Conservation (phyloP, 2,797 vertebrate genomes). For the Garrulus glandarius region DNA sequence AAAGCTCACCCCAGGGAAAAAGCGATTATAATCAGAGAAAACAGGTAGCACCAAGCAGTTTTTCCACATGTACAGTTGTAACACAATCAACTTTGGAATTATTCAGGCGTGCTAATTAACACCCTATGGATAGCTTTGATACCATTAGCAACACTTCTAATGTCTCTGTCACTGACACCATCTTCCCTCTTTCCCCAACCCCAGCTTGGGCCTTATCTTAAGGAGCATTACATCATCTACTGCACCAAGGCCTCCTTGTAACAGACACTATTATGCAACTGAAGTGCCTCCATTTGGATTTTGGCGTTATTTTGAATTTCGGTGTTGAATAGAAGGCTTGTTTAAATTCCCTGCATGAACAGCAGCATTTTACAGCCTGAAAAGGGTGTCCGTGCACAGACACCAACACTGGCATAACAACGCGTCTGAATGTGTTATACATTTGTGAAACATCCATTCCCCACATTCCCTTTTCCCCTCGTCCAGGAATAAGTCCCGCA, state of each 20-base stretch:
- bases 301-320: conserved; percentile 52
- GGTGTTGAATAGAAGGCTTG: conserved; percentile 45
- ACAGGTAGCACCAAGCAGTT: background rate
- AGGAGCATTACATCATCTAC: conserved; percentile 29
- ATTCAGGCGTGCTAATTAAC: background rate
- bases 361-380: conserved; percentile 45
- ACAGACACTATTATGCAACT: conserved; percentile 55
- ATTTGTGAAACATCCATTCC: conserved; percentile 55
- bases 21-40: background rate
- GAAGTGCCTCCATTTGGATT: conserved; percentile 63
- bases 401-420: conserved; percentile 46
- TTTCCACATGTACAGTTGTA: background rate
- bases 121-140: background rate
- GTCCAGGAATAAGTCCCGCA: conserved; percentile 10
- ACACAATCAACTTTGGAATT: background rate
- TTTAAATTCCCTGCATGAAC: conserved; percentile 60
- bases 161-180: background rate
- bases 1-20: background rate
- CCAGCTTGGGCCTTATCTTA: background rate
- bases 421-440: background rate
- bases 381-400: conserved; percentile 49
- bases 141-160: background rate
- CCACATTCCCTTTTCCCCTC: conserved; percentile 13
- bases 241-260: conserved; percentile 36
- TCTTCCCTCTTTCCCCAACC: background rate